These are phyloP conservation scores for Drosophila parvula DNA, from an alignment of 1,140 invertebrate species.

Conservation along the genomic window DNA sequence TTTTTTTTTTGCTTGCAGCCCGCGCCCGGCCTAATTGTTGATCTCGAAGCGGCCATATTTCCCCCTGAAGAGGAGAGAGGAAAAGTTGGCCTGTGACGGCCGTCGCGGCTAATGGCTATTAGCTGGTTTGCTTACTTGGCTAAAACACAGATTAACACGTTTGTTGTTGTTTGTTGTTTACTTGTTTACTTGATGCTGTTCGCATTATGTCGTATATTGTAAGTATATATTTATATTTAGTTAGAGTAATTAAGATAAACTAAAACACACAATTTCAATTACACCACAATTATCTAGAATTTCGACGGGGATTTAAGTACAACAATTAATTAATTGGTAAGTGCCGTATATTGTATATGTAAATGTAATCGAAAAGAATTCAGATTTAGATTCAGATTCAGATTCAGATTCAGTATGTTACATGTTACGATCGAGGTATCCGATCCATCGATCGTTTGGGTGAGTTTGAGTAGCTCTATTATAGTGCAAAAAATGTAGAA, in stretches of 20 bases:
- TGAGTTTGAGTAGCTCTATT: constrained; percentile 35
- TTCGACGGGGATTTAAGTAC: constrained; percentile 65
- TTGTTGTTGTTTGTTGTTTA: constrained; percentile 33
- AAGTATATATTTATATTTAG: constrained; percentile 48
- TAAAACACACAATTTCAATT: constrained; percentile 75
- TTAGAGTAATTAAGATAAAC: constrained; percentile 56
- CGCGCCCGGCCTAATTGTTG: constrained; percentile 28
- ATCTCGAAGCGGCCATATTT: constrained; percentile 18
- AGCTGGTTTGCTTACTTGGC: constrained; percentile 65
- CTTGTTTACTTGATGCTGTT: constrained; percentile 68
- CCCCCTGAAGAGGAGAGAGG: constrained; percentile 3
- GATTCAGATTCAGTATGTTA: constrained; percentile 38
- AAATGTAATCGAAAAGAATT: constrained; percentile 42
- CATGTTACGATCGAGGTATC: constrained; percentile 20
- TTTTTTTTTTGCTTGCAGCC: constrained; percentile 32
- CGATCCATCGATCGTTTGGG: constrained; percentile 11
- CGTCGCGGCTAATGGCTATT: constrained; percentile 25
- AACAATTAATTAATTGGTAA: constrained; percentile 75
- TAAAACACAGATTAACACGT: constrained; percentile 82
- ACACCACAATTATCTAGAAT: constrained; percentile 76
- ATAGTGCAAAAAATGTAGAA: constrained; percentile 61
- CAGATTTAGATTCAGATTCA: constrained; percentile 10
- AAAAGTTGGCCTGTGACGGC: constrained; percentile 3
- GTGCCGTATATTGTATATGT: constrained; percentile 54
- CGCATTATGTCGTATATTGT: constrained; percentile 53